These are phyloP conservation scores for Capreolus pygargus DNA, from an alignment of 2,113 vertebrate genomes.

Conservation along the genomic window DNA sequence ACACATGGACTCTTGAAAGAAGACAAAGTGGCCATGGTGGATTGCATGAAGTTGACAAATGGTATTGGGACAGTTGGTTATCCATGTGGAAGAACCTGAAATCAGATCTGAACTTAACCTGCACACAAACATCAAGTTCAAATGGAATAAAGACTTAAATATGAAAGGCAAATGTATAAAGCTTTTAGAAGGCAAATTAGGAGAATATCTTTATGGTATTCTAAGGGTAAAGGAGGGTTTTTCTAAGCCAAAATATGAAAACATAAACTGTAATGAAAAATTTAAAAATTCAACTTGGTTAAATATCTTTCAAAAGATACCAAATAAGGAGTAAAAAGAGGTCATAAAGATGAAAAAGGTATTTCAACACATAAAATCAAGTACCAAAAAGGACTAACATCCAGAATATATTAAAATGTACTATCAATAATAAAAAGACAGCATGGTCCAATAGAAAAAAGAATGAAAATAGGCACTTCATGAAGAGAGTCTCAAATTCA, in stretches of 20 bases:
- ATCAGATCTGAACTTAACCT: too few species aligned
- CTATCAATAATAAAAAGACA: not conserved
- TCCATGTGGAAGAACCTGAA: not conserved
- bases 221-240: not conserved
- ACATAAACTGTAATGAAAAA: slow-evolving; percentile 9
- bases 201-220: not conserved
- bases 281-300: not conserved
- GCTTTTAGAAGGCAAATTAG: not conserved
- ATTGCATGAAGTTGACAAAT: not conserved
- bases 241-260: not conserved
- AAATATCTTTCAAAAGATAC: not conserved
- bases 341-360: not conserved
- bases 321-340: not conserved
- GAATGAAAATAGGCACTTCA: not conserved
- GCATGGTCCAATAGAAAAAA: not conserved
- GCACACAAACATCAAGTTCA: not conserved
- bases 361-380: not conserved
- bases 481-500: not conserved
- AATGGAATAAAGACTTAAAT: slow-evolving; percentile 19
- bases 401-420: not conserved
- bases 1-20: not conserved
- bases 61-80: not conserved
- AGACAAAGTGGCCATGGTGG: not conserved
- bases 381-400: not conserved
- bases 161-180: not conserved